Base-by-base conservation (phyloP, 2,888 invertebrate genomes). In the Orchesella flavescens region DNA sequence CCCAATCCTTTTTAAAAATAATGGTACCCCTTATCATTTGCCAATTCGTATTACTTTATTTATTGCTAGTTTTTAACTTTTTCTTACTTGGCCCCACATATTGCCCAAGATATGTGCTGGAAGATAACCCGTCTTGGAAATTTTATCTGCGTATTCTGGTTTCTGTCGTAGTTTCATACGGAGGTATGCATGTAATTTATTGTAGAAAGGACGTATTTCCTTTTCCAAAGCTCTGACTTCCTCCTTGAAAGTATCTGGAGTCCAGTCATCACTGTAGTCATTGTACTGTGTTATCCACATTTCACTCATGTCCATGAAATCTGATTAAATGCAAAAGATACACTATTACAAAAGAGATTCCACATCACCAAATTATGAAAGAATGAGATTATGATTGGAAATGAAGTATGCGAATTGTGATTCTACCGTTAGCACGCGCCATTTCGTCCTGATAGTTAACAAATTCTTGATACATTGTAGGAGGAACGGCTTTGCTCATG, bases 21-120 rank as follows among this genome's bases (percentile, higher is more conserved):
- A 9, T 44, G 43, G 21, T 9, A 44, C 12, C 44, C 3, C 23
- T 59, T 59, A 23, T 17, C 5, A 9, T 59, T 21, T 59, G 23
- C 23, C 5, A 59, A 5, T 21, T 21, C 9, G n/a, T 10, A 9
- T 23, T 7, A 24, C 23, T 24, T 49, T 3, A 49, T 71, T 59
- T 59, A 12, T 2, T 12, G 24, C 17, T 72, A 19, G 21, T 57
- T 1, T 5, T 68, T 44, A 13, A 34, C 10, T 63, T 63, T 63
- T 5, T 24, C 78, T 95, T 88, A 94, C 94, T 89, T 95, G 95
- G 0, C 94, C 94, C 95, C 95, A 95, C 93, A 95, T 93, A 90
- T 95, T 95, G n/a, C 96, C 92, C 91, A 87, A n/a, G 61, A 61
- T 89, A 91, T 97, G 96, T 0, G 95, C 95, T 0, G 96, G 96